These are phyloP conservation scores for Agrotis segetum DNA, from an alignment of 2,888 invertebrate genomes.

Conservation along the genomic window DNA sequence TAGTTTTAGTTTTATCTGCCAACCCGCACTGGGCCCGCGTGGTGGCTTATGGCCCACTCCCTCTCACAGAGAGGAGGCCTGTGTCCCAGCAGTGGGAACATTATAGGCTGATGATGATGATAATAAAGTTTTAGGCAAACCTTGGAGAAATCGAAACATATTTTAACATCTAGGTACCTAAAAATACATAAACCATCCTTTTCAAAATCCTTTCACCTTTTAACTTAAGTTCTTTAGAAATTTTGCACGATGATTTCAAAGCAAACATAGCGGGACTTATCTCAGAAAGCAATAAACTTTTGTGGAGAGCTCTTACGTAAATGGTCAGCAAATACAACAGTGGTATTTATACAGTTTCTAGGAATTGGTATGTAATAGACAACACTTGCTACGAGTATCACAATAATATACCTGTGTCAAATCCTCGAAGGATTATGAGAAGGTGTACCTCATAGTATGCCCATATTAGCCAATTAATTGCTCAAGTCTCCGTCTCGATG, in stretches of 20 bases:
- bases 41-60: no score
- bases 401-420: not conserved
- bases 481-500: no score
- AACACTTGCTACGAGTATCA: not conserved
- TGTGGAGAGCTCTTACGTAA: slow-evolving; percentile 35
- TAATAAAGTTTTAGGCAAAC: no score
- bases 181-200: not conserved
- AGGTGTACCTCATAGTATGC: not conserved
- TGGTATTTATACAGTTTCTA: slow-evolving; percentile 11
- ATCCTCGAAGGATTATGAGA: not conserved
- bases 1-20: no score
- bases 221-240: slow-evolving; percentile 22
- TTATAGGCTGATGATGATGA: no score
- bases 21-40: no score
- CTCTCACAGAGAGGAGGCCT: no score
- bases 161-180: not conserved
- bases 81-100: no score
- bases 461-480: no score
- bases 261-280: slow-evolving; percentile 25
- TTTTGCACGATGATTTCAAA: slow-evolving; percentile 27
- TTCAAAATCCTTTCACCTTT: slow-evolving; percentile 40
- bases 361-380: slow-evolving; percentile 25
- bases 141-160: not conserved
- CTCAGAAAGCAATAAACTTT: slow-evolving; percentile 42
- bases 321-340: slow-evolving; percentile 17